These are phyloP conservation scores for Aricia agestis DNA, from an alignment of 1,140 invertebrate species.

Conservation along the genomic window DNA sequence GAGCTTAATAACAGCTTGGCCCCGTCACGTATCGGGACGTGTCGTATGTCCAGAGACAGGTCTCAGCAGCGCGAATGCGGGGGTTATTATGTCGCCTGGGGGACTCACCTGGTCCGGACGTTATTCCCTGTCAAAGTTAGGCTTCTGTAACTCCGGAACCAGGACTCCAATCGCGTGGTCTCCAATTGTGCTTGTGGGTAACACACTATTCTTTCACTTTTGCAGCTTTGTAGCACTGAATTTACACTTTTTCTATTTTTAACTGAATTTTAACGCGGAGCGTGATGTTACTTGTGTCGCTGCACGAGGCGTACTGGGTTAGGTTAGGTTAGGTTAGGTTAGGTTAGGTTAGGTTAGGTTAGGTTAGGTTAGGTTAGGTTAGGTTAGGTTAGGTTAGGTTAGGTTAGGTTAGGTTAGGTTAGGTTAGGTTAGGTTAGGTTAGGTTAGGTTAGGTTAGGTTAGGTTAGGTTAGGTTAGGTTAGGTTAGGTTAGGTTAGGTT, in stretches of 20 bases:
- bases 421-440: too few species aligned
- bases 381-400: too few species aligned
- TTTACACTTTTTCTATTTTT: neutral
- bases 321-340: slow-evolving; percentile 20
- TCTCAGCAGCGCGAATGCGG: too few species aligned
- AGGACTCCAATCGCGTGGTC: neutral
- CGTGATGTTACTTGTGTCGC: neutral
- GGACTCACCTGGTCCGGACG: too few species aligned
- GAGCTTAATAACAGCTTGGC: neutral
- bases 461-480: too few species aligned
- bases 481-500: too few species aligned
- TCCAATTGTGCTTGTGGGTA: neutral
- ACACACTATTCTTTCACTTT: neutral
- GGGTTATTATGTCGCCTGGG: too few species aligned
- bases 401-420: too few species aligned
- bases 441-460: too few species aligned
- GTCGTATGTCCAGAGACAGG: too few species aligned
- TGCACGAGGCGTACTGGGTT: neutral
- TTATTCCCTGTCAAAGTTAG: neutral
- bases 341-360: slow-evolving; percentile 18
- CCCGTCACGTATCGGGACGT: neutral
- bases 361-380: too few species aligned
- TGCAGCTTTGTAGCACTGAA: neutral
- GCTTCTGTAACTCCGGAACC: neutral
- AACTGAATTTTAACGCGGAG: neutral